Evolutionary conservation across 2,113 vertebrate genomes (phyloP).

Genomic region (Psettodes erumei): DNA sequence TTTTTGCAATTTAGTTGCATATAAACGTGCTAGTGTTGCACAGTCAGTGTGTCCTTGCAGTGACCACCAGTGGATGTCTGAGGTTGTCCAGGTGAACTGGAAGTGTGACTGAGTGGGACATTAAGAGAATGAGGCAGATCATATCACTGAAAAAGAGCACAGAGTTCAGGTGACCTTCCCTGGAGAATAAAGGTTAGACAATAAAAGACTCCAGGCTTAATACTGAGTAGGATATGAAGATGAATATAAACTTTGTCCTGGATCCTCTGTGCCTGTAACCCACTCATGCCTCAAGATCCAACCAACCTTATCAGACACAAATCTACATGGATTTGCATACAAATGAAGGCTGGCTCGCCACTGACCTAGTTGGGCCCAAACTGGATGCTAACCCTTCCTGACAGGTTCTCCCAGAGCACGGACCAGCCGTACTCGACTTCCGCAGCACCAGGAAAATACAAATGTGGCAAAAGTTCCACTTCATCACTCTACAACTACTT

Average conservation of each 20-base stretch:
- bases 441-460: conserved; percentile 36
- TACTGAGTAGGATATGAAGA: conserved; percentile 54
- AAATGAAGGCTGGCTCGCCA: conserved; percentile 74
- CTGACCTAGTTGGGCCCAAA: conserved; percentile 76
- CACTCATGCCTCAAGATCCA: conserved; percentile 71
- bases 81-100: conserved; percentile 19
- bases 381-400: conserved; percentile 68
- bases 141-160: conserved; percentile 31
- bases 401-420: conserved; percentile 72
- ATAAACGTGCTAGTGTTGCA: too few relatives aligned
- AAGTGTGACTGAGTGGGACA: conserved; percentile 35
- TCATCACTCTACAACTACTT: conserved; percentile 21
- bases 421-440: conserved; percentile 44
- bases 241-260: conserved; percentile 64
- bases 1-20: too few relatives aligned
- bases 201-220: conserved; percentile 49
- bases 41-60: not conserved
- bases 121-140: conserved; percentile 32
- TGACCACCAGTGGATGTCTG: conserved; percentile 2
- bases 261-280: conserved; percentile 58
- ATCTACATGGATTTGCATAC: conserved; percentile 82
- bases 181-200: conserved; percentile 60
- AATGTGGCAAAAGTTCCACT: conserved; percentile 16
- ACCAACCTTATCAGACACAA: conserved; percentile 77
- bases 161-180: conserved; percentile 53